Percentiles rank a stretch among this genome's conserved stretches.
Conservation (phyloP, 1,140 invertebrate genomes). For the Caenorhabditis elegans region WBcel235 BX284604.4:13212501-13213000, state of each 20-base stretch:
- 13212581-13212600: slow-evolving; percentile 66
- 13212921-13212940: too few species aligned
- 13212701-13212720: slow-evolving; percentile 84
- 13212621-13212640: slow-evolving; percentile 83
- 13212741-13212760: slow-evolving; percentile 99
- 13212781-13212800: slow-evolving; percentile 83
- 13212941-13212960: too few species aligned
- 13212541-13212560: slow-evolving; percentile 88
- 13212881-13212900: too few species aligned
- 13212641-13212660: slow-evolving; percentile 90
- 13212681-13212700: slow-evolving; percentile 94
- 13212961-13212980: too few species aligned
- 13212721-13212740: slow-evolving; percentile 90
- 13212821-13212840: slow-evolving; percentile 70
- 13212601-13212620: slow-evolving; percentile 58
- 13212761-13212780: slow-evolving; percentile 94
- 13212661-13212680: slow-evolving; percentile 92
- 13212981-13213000: too few species aligned
- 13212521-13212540: slow-evolving; percentile 91
- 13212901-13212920: too few species aligned
- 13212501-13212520: slow-evolving; percentile 89
- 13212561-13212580: slow-evolving; percentile 67
- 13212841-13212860: background rate
- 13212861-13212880: too few species aligned
- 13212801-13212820: slow-evolving; percentile 78